Conservation (phyloP, 2,888 invertebrate species). For the Candidula unifasciata region DNA sequence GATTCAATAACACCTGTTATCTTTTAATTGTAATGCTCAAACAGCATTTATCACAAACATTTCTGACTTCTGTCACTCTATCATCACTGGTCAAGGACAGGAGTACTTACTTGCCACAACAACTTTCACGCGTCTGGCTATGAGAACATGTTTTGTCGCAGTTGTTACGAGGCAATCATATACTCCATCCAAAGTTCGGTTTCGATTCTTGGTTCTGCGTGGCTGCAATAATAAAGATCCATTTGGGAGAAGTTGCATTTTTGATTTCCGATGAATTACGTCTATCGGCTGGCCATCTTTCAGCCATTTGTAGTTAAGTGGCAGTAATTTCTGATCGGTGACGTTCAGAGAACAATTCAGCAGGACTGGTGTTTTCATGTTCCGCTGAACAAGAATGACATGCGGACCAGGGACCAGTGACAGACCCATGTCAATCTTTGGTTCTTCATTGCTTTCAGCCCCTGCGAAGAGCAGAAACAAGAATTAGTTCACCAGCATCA, state of each 20-base stretch:
- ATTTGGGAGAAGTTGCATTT: slow-evolving; percentile 34
- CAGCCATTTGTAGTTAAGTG: slow-evolving; percentile 27
- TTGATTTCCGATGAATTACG: slow-evolving; percentile 13
- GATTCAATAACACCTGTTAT: neutral
- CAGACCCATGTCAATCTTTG: slow-evolving; percentile 23
- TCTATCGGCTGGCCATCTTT: slow-evolving; percentile 37
- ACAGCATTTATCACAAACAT: too few species aligned
- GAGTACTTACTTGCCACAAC: slow-evolving; percentile 31
- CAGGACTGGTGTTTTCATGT: slow-evolving; percentile 32
- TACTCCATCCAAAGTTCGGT: slow-evolving; percentile 39
- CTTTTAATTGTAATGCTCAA: too few species aligned
- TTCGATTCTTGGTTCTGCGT: slow-evolving; percentile 22
- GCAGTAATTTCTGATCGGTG: slow-evolving; percentile 12
- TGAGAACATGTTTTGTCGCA: slow-evolving; percentile 11
- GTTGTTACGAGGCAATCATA: slow-evolving; percentile 42
- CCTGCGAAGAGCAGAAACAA: slow-evolving; percentile 12
- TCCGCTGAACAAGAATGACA: slow-evolving; percentile 23
- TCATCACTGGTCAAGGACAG: neutral
- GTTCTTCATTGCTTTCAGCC: slow-evolving; percentile 14
- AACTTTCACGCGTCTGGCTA: slow-evolving; percentile 40
- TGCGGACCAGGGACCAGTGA: slow-evolving; percentile 33
- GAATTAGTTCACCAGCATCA: neutral
- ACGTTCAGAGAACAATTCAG: slow-evolving; percentile 44
- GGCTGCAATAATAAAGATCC: slow-evolving; percentile 36
- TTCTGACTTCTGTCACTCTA: neutral